Conservation (phyloP, 1,140 invertebrate genomes). For the Procambarus clarkii region DNA sequence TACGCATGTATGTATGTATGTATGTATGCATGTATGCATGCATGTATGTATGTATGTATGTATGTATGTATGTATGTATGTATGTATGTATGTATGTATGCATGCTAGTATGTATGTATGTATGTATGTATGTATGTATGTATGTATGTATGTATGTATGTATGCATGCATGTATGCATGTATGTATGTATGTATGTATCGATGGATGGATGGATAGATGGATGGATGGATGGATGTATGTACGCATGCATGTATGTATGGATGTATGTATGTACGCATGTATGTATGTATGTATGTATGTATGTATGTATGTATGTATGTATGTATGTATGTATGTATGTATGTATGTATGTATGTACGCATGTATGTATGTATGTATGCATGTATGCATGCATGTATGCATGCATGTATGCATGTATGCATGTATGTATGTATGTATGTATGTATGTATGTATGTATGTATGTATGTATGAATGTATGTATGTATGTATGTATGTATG, state of each 20-base stretch:
- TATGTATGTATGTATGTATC: neutral
- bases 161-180: neutral
- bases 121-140: neutral
- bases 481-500: neutral
- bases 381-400: neutral
- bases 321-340: constrained; percentile 7
- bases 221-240: neutral
- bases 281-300: neutral
- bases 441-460: too few species aligned
- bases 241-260: neutral
- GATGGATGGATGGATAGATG: neutral
- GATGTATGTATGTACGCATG: neutral
- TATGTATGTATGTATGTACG: constrained; percentile 5
- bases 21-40: neutral
- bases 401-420: too few species aligned
- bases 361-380: neutral
- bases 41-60: neutral
- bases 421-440: too few species aligned
- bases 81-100: neutral
- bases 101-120: too few species aligned
- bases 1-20: neutral
- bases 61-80: neutral
- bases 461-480: too few species aligned
- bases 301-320: neutral
- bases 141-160: neutral